Conservation (phyloP, 2,888 invertebrate genomes). For the Lasioglossum leucozonium region DNA sequence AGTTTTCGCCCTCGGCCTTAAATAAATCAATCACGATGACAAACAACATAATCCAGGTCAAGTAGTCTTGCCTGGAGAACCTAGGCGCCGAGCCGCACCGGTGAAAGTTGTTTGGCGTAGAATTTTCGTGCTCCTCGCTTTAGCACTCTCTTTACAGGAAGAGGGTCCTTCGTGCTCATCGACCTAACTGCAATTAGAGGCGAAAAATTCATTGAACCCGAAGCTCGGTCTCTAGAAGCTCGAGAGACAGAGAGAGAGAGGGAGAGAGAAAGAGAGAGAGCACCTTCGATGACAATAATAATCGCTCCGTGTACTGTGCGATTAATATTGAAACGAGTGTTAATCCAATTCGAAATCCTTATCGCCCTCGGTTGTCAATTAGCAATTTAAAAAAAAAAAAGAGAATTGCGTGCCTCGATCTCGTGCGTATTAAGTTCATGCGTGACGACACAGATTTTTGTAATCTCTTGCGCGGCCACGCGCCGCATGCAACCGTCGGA, state of each 20-base stretch:
- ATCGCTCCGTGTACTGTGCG: background rate
- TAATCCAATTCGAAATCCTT: background rate
- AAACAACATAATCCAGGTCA: constrained; percentile 4
- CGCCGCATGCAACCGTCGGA: background rate
- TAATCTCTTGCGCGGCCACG: background rate
- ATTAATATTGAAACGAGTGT: background rate
- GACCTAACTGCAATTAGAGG: background rate
- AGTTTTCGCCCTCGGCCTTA: background rate
- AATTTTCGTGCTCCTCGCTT: background rate
- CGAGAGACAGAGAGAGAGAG: too few relatives aligned
- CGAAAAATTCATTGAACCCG: background rate
- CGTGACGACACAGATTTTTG: background rate
- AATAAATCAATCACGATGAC: constrained; percentile 5
- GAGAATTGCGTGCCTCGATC: background rate
- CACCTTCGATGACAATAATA: background rate
- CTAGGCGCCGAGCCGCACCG: background rate
- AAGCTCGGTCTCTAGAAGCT: background rate
- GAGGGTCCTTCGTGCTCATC: background rate
- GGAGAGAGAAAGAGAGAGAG: too few relatives aligned
- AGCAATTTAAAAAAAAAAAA: background rate
- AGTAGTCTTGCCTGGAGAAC: background rate
- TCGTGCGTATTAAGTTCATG: background rate
- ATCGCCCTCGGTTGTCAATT: background rate
- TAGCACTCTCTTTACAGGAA: background rate
- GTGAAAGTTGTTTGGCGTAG: background rate